These are phyloP conservation scores for Coremacera marginata DNA, from an alignment of 2,888 invertebrate genomes.

Conservation along the genomic window DNA sequence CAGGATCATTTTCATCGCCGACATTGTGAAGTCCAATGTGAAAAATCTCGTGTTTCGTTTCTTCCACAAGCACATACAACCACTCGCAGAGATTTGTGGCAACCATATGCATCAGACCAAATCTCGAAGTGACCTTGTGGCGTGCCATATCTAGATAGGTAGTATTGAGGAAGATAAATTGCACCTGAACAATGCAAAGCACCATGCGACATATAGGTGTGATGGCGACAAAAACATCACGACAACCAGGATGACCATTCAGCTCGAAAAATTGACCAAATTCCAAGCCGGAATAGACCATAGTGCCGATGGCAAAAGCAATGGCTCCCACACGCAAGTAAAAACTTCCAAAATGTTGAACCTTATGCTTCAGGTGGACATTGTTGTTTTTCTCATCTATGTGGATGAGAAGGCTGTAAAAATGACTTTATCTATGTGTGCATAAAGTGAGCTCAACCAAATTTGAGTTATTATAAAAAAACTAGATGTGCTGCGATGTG, in stretches of 20 bases:
- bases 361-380: slow-evolving; percentile 65
- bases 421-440: too few relatives aligned
- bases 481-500: too few relatives aligned
- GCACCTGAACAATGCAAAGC: slow-evolving; percentile 90
- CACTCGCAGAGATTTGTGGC: slow-evolving; percentile 95
- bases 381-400: slow-evolving; percentile 67
- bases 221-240: slow-evolving; percentile 77
- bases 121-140: slow-evolving; percentile 81
- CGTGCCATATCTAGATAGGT: slow-evolving; percentile 78
- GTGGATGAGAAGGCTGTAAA: background rate
- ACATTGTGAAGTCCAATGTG: slow-evolving; percentile 73
- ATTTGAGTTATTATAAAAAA: too few relatives aligned
- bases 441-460: too few relatives aligned
- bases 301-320: slow-evolving; percentile 75
- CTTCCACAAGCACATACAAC: slow-evolving; percentile 88
- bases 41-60: slow-evolving; percentile 88
- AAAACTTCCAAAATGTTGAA: slow-evolving; percentile 83
- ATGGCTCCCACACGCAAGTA: slow-evolving; percentile 85
- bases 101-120: slow-evolving; percentile 92
- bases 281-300: slow-evolving; percentile 80
- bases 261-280: slow-evolving; percentile 83
- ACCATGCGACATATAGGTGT: slow-evolving; percentile 86
- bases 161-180: slow-evolving; percentile 93
- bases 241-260: slow-evolving; percentile 73
- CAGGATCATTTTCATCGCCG: slow-evolving; percentile 46